These are phyloP conservation scores for Petromus typicus DNA, from an alignment of 2,113 vertebrate species.

Conservation along the genomic window DNA sequence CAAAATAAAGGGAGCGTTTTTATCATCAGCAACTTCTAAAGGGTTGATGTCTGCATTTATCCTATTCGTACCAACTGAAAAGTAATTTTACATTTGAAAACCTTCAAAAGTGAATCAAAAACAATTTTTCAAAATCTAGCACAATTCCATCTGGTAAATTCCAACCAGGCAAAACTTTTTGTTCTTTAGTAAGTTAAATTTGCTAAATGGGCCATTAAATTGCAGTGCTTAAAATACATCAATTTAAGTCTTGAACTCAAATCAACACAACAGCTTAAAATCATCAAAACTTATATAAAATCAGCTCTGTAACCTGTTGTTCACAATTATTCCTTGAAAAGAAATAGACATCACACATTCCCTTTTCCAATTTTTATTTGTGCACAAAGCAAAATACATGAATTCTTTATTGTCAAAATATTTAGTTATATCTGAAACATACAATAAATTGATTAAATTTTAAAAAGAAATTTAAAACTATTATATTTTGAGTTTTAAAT, in stretches of 20 bases:
- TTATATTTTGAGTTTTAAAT: not conserved
- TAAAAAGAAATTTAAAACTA: slow-evolving; percentile 11
- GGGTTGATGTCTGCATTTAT: not conserved
- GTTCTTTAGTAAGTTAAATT: not conserved
- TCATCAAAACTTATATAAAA: slow-evolving; percentile 76
- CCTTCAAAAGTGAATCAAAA: not conserved
- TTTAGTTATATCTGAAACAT: not conserved
- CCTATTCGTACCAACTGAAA: not conserved
- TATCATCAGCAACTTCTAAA: not conserved
- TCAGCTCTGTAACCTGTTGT: slow-evolving; percentile 37
- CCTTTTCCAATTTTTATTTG: not conserved
- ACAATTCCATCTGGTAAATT: not conserved
- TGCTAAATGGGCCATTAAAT: not conserved
- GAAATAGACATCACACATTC: not conserved
- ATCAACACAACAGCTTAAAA: slow-evolving; percentile 50
- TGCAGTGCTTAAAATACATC: not conserved
- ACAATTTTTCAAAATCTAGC: not conserved
- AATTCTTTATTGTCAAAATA: not conserved
- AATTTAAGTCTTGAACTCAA: slow-evolving; percentile 59
- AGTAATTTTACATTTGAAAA: slow-evolving; percentile 52
- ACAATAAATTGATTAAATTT: not conserved
- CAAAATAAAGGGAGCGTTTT: not conserved
- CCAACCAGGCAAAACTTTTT: slow-evolving; percentile 9
- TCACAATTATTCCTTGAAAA: slow-evolving; percentile 10
- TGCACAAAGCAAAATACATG: not conserved